phyloP scores from a whole-genome alignment of 37 sponge, comb jelly and placozoan species.

The Mnemiopsis leidyi region DNA sequence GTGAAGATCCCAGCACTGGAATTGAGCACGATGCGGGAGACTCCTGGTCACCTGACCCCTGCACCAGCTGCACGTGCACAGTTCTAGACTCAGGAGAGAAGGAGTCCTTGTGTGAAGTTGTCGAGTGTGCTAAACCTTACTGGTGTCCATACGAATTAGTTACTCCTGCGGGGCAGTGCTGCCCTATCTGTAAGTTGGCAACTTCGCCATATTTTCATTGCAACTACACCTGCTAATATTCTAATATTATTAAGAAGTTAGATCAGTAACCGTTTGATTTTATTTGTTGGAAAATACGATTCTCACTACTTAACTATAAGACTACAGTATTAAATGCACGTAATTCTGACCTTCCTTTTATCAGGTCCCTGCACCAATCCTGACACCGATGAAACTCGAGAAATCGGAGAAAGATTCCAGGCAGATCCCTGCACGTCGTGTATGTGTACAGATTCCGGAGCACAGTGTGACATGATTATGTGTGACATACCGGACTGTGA shows the following conservation, averaged over 20 bases:
- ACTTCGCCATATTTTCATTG: too few species aligned
- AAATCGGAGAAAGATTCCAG: neutral
- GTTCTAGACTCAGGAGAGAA: neutral
- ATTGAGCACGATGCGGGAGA: neutral
- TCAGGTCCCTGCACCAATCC: neutral
- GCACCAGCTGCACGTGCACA: neutral
- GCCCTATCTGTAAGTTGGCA: conserved; percentile 14
- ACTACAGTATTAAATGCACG: too few species aligned
- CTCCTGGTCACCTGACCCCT: neutral
- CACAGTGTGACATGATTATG: neutral
- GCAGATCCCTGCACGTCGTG: neutral
- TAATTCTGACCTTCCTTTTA: too few species aligned
- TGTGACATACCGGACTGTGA: neutral
- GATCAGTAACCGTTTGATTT: too few species aligned
- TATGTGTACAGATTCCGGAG: neutral
- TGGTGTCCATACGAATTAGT: neutral
- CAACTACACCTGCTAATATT: too few species aligned
- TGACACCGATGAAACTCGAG: neutral
- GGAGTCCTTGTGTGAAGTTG: neutral
- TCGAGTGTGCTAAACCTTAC: neutral
- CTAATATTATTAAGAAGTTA: too few species aligned
- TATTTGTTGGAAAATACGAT: too few species aligned
- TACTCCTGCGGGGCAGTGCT: neutral
- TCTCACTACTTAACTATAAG: too few species aligned
- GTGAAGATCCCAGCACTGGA: neutral